Percentiles rank a stretch among this genome's conserved stretches.
These are phyloP conservation scores for Cetoscarus ocellatus DNA, from an alignment of 2,797 vertebrate species.

Conservation along the genomic window DNA sequence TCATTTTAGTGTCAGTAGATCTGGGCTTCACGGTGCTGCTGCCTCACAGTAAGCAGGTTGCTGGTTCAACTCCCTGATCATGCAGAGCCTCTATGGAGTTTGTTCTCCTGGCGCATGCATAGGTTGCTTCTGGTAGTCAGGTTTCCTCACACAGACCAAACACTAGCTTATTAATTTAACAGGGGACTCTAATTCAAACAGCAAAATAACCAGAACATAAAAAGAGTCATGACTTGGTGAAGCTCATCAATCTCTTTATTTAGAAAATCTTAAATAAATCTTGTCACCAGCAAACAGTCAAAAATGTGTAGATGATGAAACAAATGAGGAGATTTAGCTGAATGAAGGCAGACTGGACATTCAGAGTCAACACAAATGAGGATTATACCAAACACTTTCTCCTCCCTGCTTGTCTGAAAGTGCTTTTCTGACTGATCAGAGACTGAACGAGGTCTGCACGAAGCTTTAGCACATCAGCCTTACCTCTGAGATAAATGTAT, in stretches of 20 bases:
- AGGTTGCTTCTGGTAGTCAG: too few relatives aligned
- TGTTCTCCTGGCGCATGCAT: too few relatives aligned
- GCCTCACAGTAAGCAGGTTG: too few relatives aligned
- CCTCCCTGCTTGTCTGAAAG: too few relatives aligned
- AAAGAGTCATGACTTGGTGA: background rate
- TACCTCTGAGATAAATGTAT: background rate
- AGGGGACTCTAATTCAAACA: too few relatives aligned
- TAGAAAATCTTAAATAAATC: conserved; percentile 37
- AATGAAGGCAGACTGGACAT: conserved; percentile 22
- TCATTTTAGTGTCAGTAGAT: too few relatives aligned
- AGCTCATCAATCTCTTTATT: conserved; percentile 32
- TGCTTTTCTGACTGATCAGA: background rate
- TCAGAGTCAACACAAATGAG: conserved; percentile 3
- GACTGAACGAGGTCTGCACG: background rate
- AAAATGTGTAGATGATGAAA: conserved; percentile 3
- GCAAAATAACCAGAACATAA: background rate
- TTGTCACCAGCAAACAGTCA: conserved; percentile 9
- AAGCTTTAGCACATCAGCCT: background rate
- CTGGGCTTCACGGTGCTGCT: too few relatives aligned
- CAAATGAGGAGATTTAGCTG: conserved; percentile 2
- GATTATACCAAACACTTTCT: background rate
- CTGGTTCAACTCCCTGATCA: too few relatives aligned
- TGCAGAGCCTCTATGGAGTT: too few relatives aligned
- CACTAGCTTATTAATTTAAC: too few relatives aligned
- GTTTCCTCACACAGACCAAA: too few relatives aligned